Evolutionary conservation across 2,888 invertebrate genomes (phyloP).

Genomic region (Ectropis crepuscularia): DNA sequence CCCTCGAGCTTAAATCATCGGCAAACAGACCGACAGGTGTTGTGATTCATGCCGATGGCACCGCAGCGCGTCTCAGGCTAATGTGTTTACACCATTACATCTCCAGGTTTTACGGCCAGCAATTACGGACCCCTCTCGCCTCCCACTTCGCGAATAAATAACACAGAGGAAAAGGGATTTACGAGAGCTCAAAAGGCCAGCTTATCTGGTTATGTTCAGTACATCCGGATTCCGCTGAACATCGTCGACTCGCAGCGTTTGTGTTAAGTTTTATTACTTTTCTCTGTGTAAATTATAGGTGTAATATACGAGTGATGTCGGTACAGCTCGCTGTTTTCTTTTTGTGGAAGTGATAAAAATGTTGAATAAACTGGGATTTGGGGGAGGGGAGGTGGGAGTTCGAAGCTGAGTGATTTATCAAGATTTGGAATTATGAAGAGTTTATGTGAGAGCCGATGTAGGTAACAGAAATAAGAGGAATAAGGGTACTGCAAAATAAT

Average conservation of each 20-base stretch:
- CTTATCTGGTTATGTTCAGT: slow-evolving; percentile 60
- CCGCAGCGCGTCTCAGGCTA: slow-evolving; percentile 65
- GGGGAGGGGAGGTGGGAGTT: slow-evolving; percentile 14
- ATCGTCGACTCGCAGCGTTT: slow-evolving; percentile 69
- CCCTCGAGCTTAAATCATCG: slow-evolving; percentile 53
- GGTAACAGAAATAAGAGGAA: too few species aligned
- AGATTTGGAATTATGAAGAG: slow-evolving; percentile 10
- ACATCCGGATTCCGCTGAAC: slow-evolving; percentile 73
- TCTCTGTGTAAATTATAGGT: slow-evolving; percentile 75
- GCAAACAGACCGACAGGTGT: slow-evolving; percentile 69
- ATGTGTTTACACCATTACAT: slow-evolving; percentile 79
- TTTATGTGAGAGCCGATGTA: too few species aligned
- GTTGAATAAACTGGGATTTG: slow-evolving; percentile 53
- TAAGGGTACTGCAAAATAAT: too few species aligned
- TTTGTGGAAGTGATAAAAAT: slow-evolving; percentile 66
- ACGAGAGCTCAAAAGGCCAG: slow-evolving; percentile 50
- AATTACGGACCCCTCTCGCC: slow-evolving; percentile 49
- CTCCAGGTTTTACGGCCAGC: slow-evolving; percentile 61
- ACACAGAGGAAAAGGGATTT: slow-evolving; percentile 43
- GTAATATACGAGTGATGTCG: slow-evolving; percentile 63
- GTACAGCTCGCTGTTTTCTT: slow-evolving; percentile 60
- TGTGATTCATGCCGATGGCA: slow-evolving; percentile 62
- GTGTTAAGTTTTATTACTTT: slow-evolving; percentile 82
- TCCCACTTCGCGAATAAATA: slow-evolving; percentile 42
- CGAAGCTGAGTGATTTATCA: slow-evolving; percentile 26